A percentile compares a stretch with the other conserved stretches of the same genome.
These are phyloP conservation scores for Heterotilapia buettikoferi DNA, from an alignment of 2,113 vertebrate genomes.

Conservation along the genomic window DNA sequence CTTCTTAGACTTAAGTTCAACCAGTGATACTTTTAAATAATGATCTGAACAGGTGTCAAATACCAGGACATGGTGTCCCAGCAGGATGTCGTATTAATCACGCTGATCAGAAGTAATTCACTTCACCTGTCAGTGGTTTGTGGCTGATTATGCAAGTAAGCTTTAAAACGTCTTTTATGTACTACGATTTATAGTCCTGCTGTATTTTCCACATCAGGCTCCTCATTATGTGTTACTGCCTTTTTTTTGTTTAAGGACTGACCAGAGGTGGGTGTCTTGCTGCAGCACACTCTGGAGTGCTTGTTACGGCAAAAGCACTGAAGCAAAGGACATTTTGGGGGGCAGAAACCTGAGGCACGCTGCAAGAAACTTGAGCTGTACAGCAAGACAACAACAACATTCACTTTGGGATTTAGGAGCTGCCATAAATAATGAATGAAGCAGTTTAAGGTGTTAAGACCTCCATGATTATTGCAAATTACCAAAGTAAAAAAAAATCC, in stretches of 20 bases:
- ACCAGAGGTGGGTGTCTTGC: neutral
- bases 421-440: neutral
- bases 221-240: neutral
- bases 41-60: neutral
- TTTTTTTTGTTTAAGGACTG: neutral
- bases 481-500: neutral
- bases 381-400: neutral
- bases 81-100: neutral
- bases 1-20: neutral
- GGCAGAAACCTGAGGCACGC: neutral
- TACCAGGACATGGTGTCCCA: neutral
- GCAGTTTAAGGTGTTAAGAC: neutral
- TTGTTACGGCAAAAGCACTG: neutral
- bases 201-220: neutral
- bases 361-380: neutral
- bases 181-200: neutral
- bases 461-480: neutral
- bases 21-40: neutral
- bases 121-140: neutral
- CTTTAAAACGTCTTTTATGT: neutral
- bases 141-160: neutral
- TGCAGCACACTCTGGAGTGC: neutral
- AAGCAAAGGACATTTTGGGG: neutral
- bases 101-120: neutral
- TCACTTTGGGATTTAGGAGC: neutral